Conservation (phyloP, 1,140 invertebrate species). For the Pemphigus obesinymphae region DNA sequence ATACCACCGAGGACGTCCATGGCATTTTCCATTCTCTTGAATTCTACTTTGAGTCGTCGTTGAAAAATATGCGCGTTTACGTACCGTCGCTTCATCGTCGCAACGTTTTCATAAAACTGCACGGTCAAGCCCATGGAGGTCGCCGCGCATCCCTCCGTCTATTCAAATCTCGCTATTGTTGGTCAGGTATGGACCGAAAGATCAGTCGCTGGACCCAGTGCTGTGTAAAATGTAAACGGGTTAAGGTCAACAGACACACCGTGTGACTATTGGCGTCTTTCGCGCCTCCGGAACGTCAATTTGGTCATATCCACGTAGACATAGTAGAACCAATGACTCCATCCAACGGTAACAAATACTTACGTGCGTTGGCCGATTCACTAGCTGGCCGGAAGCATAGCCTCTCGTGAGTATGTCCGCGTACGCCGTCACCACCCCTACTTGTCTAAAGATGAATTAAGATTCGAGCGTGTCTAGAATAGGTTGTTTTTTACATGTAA, state of each 20-base stretch:
- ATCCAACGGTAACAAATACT: constrained; percentile 44
- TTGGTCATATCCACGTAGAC: constrained; percentile 52
- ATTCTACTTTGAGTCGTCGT: background rate
- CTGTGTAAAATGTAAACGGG: background rate
- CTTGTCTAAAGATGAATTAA: no score
- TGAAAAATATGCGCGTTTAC: background rate
- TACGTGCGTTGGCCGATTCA: constrained; percentile 48
- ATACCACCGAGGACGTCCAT: no score
- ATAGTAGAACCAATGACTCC: constrained; percentile 50
- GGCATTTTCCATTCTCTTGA: no score
- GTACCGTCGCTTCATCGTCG: background rate
- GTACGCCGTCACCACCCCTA: no score
- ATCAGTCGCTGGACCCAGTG: background rate
- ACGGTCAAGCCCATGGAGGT: no score
- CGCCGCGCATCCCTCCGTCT: background rate
- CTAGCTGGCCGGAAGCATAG: constrained; percentile 50
- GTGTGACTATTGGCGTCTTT: background rate
- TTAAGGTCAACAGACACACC: background rate
- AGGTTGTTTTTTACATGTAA: no score
- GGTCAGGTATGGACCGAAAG: background rate
- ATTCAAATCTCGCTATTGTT: background rate
- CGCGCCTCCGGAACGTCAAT: no score
- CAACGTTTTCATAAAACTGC: no score
- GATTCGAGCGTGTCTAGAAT: no score
- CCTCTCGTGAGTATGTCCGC: constrained; percentile 44